Conservation (phyloP, 2,113 vertebrate genomes). For the Dunckerocampus dactyliophorus region DNA sequence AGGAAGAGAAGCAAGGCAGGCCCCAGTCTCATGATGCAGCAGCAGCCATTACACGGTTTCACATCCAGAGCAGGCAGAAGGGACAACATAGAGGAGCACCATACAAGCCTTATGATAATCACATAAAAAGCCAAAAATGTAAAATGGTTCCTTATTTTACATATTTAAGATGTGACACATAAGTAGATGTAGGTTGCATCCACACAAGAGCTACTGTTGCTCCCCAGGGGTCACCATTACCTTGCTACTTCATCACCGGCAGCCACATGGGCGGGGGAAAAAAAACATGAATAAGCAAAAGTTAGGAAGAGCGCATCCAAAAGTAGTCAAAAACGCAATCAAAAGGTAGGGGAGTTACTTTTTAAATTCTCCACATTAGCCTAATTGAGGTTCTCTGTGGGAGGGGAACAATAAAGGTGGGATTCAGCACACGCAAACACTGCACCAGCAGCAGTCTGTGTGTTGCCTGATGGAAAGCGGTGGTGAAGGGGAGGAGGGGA, state of each 20-base stretch:
- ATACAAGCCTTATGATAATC: not conserved
- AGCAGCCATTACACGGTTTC: conserved; percentile 67
- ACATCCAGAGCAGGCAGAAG: conserved; percentile 27
- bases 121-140: too few relatives aligned
- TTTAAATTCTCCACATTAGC: conserved; percentile 54
- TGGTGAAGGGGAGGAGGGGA: conserved; percentile 8
- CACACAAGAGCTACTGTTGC: conserved; percentile 18
- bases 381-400: conserved; percentile 55
- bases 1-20: conserved; percentile 58
- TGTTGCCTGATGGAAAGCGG: conserved; percentile 38
- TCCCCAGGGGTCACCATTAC: conserved; percentile 48
- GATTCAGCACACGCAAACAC: conserved; percentile 40
- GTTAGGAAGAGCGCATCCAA: conserved; percentile 7
- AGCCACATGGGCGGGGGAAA: conserved; percentile 37
- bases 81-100: conserved; percentile 11
- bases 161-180: not conserved
- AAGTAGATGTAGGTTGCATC: conserved; percentile 25
- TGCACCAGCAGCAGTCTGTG: conserved; percentile 50
- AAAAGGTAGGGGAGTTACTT: conserved; percentile 41
- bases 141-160: not conserved
- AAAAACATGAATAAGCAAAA: conserved; percentile 25
- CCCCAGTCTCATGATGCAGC: conserved; percentile 59
- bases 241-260: conserved; percentile 40
- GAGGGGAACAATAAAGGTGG: conserved; percentile 29
- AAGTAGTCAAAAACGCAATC: conserved; percentile 20